Base-by-base conservation (phyloP, 2,888 invertebrate species). In the Morpho achilles region DNA sequence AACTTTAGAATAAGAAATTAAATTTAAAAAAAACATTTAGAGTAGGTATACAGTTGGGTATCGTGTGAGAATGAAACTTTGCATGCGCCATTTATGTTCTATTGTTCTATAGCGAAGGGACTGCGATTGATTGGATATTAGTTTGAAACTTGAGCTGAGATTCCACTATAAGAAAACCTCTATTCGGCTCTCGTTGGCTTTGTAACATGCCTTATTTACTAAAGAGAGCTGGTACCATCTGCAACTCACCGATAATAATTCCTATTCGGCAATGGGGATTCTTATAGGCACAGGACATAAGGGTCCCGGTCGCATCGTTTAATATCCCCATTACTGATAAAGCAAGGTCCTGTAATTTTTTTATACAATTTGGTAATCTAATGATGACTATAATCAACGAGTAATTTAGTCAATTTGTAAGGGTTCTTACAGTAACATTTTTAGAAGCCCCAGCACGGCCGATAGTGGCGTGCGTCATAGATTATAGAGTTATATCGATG, bases 221-320 rank as follows among this genome's bases (percentile, higher is more conserved):
- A 76, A 49, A 50, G 63, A 67, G 66, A 64, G 70, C 59, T 74
- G 42, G 64, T 73, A 82, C 84, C 85, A 87, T 87, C 88, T 70
- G 81, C 87, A 84, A 93, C 94, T 93, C 92, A 95, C 96, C 96
- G 72, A 95, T 92, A 77, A 97, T 97, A 58, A 96, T 91, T 74
- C 97, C 98, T 81, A 98, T 91, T 73, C 94, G 92, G 87, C 96
- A 96, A 77, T 93, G 90, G 64, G 90, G 92, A 82, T 96, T 94
- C 79, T 94, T 93, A 92, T 96, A 95, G 60, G 97, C 97, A 87
- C 97, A 97, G 9, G 97, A 96, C 96, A 98, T 97, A 70, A 98
- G 91, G 22, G 97, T 97, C 67, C 98, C 98, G 44, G 96, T 97
- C 60, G 98, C 96, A 87, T 99, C 98, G 83, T 98, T 98, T 74